Base-by-base conservation (phyloP, 2,113 vertebrate species). In the Semicossyphus pulcher region DNA sequence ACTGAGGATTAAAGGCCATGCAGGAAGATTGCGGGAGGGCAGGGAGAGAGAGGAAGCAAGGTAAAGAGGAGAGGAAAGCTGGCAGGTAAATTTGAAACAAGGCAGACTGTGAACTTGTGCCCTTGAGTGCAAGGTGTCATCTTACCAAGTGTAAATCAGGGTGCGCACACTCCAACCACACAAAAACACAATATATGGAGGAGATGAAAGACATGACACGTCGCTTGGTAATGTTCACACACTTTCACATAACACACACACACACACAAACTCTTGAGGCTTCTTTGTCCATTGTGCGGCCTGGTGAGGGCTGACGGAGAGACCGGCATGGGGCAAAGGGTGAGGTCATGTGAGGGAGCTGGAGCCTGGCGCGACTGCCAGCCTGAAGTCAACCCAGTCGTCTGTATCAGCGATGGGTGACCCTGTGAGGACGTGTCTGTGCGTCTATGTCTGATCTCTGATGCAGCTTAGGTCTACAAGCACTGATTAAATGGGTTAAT, bases 321-420 rank as follows among this genome's bases (percentile, higher is more conserved):
- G 79, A 71, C 49, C 65, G 59, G 51, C 60, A 67, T 66, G 63
- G 71, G 76, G 65, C 41, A 53, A 83, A 76, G 65, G 64, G 85
- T 92, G 91, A 93, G 83, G 90, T 93, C 89, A 93, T 92, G 71
- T 89, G 88, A 82, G 84, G 76, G 78, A 88, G 80, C 66, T 84
- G 69, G 89, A 91, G 88, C 84, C 89, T 86, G 89, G 91, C 77
- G 82, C 87, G 52, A 67, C 15, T 8, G 65, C 68, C 60, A 72
- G 83, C 63, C 72, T 76, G 44, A 85, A 68, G 68, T 83, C 68
- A 64, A 73, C 75, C 63, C 57, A 74, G 49, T 48, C n/a, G 57
- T 67, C 64, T 67, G 66, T 10, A 29, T 76, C 41, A 67, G n/a
- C 23, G 68, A 10, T 9, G 67, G 34, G 56, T 56, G 58, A 54